Conservation (phyloP, 1,140 invertebrate genomes). For the Halyomorpha halys region DNA sequence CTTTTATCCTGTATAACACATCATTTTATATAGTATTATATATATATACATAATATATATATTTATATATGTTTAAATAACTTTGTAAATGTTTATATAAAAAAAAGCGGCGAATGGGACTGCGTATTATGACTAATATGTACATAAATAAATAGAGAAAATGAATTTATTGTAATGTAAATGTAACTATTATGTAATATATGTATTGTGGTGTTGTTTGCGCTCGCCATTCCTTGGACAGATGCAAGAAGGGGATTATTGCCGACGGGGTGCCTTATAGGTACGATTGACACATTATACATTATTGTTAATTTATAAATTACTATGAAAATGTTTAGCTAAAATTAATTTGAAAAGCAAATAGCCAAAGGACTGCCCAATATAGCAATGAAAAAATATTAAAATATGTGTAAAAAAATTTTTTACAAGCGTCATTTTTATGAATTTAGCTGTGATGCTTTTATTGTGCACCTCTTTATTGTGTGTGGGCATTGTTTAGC, state of each 20-base stretch:
- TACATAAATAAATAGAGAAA: no score
- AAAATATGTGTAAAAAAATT: constrained; percentile 1
- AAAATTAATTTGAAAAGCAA: no score
- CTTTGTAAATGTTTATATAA: background rate
- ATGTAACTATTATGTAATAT: constrained; percentile 3
- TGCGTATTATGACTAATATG: no score
- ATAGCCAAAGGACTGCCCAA: background rate
- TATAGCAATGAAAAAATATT: background rate
- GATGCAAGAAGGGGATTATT: background rate
- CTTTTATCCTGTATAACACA: constrained; percentile 8
- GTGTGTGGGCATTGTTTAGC: background rate
- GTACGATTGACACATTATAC: background rate
- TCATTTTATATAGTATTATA: constrained; percentile 19
- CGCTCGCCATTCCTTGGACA: background rate
- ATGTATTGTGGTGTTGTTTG: background rate
- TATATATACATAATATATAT: constrained; percentile 9
- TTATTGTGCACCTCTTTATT: constrained; percentile 11
- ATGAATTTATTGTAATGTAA: no score
- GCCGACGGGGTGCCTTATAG: constrained; percentile 6
- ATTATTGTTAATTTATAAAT: background rate
- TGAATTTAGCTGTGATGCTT: constrained; percentile 13
- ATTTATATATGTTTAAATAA: constrained; percentile 8
- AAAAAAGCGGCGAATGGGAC: no score
- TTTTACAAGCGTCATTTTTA: constrained; percentile 2
- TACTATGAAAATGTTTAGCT: background rate